Percentiles rank a stretch among this genome's conserved stretches.
These are phyloP conservation scores for Amphipoea lucens DNA, from an alignment of 2,888 invertebrate species.

Conservation along the genomic window DNA sequence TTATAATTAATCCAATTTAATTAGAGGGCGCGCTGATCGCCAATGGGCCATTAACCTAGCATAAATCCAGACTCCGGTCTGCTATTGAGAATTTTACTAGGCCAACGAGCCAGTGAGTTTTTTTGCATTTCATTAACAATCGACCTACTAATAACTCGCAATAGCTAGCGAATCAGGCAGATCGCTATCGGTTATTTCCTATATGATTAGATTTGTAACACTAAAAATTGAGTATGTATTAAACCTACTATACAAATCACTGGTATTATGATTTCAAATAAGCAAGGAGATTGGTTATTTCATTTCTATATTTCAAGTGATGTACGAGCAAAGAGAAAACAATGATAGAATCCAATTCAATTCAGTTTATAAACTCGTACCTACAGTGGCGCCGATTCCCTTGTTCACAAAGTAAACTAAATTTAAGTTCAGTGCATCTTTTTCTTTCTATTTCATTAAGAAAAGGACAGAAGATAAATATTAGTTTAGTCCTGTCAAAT, in stretches of 20 bases:
- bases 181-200: constrained; percentile 25
- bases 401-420: too few relatives aligned
- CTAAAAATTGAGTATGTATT: background rate
- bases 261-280: constrained; percentile 10
- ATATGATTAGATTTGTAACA: background rate
- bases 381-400: too few relatives aligned
- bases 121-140: constrained; percentile 14
- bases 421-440: too few relatives aligned
- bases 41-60: background rate
- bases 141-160: constrained; percentile 1
- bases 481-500: too few relatives aligned
- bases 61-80: background rate
- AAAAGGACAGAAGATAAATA: too few relatives aligned
- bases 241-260: background rate
- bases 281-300: background rate
- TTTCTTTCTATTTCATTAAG: too few relatives aligned
- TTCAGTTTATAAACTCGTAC: background rate
- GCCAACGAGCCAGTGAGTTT: background rate
- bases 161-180: constrained; percentile 2
- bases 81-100: background rate
- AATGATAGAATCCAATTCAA: background rate
- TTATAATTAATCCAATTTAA: background rate
- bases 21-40: background rate
- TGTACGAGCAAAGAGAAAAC: background rate
- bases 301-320: background rate